A percentile compares a stretch with the other conserved stretches of the same genome.
These are phyloP conservation scores for Rhinella marina DNA, from an alignment of 2,797 vertebrate species.

Conservation along the genomic window DNA sequence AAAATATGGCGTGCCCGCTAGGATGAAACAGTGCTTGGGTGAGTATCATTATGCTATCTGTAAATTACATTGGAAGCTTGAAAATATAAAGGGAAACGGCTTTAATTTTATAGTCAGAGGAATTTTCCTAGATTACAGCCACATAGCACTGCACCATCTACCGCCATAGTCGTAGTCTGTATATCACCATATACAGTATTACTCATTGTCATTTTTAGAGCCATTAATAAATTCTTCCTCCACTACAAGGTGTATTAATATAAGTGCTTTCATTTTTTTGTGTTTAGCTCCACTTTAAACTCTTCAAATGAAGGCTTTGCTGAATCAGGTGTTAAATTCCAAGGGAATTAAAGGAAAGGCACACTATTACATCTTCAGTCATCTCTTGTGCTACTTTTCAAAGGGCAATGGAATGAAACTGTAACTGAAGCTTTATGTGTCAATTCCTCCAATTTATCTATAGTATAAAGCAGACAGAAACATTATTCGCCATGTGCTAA, in stretches of 20 bases:
- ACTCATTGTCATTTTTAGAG: constrained; percentile 28
- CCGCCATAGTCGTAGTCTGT: not conserved
- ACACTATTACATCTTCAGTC: not conserved
- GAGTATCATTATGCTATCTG: not conserved
- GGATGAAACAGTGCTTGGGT: not conserved
- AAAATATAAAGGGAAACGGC: not conserved
- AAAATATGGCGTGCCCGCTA: not conserved
- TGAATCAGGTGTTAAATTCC: constrained; percentile 40
- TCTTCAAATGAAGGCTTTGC: constrained; percentile 37
- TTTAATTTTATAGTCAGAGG: not conserved
- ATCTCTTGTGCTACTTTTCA: constrained; percentile 48
- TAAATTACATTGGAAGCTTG: not conserved
- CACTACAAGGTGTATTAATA: constrained; percentile 41
- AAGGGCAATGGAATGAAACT: constrained; percentile 62
- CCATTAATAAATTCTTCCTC: constrained; percentile 28
- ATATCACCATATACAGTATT: constrained; percentile 23
- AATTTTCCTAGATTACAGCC: not conserved
- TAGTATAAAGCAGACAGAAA: constrained; percentile 62
- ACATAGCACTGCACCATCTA: not conserved
- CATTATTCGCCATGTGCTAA: constrained; percentile 62
- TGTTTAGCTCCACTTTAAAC: constrained; percentile 35
- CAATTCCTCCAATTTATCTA: constrained; percentile 63
- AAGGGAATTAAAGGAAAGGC: constrained; percentile 27
- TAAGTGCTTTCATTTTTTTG: constrained; percentile 29
- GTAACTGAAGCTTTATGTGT: constrained; percentile 60